Conservation (phyloP, 2,797 vertebrate species). For the Nannoperca obscura region DNA sequence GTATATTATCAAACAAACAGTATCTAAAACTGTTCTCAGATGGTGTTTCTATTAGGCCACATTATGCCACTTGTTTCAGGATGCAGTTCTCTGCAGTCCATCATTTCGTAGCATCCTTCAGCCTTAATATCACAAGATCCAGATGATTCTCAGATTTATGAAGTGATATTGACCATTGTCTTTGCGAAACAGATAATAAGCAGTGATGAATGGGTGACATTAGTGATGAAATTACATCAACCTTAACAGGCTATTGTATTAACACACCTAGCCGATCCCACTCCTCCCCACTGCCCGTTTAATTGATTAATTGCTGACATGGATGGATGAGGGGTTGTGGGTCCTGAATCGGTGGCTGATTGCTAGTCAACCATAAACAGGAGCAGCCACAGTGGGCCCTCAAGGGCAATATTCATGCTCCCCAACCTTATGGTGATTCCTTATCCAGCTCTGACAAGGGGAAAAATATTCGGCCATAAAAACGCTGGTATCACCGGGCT, state of each 20-base stretch:
- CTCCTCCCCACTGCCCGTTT: conserved; percentile 73
- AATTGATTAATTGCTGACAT: conserved; percentile 85
- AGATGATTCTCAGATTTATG: conserved; percentile 75
- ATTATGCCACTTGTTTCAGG: conserved; percentile 20
- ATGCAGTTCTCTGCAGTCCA: conserved; percentile 47
- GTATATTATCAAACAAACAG: conserved; percentile 11
- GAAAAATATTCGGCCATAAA: conserved; percentile 83
- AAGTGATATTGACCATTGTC: conserved; percentile 82
- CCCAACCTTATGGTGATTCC: conserved; percentile 83
- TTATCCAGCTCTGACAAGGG: conserved; percentile 81
- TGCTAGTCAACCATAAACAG: conserved; percentile 85
- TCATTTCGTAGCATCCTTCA: conserved; percentile 62
- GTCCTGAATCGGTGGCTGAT: conserved; percentile 82
- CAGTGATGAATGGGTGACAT: conserved; percentile 81
- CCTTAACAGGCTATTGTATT: conserved; percentile 82
- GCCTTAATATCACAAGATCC: conserved; percentile 66
- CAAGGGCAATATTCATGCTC: conserved; percentile 83
- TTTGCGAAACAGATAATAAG: conserved; percentile 80
- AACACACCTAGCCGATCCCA: conserved; percentile 78
- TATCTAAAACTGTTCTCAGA: conserved; percentile 11
- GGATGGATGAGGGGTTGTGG: conserved; percentile 81
- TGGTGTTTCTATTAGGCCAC: conserved; percentile 14
- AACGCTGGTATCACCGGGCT: conserved; percentile 78
- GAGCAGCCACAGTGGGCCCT: conserved; percentile 77
- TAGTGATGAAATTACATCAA: conserved; percentile 84